phyloP scores from a whole-genome alignment of 1,140 invertebrate species.

The Sitophilus oryzae region DNA sequence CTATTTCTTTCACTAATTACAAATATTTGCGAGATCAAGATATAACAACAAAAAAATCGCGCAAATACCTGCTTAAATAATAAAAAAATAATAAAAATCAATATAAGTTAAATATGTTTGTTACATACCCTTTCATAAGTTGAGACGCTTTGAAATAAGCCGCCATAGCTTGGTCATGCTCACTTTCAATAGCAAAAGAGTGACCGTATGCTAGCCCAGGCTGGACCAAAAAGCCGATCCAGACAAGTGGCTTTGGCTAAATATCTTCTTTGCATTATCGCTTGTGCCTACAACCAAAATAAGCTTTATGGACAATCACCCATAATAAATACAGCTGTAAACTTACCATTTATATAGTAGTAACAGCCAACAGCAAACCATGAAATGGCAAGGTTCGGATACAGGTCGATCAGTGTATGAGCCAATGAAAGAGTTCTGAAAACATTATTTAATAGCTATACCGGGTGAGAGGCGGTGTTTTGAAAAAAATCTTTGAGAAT shows the following conservation, averaged over 20 bases:
- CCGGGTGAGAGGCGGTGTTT: too few species aligned
- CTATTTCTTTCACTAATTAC: too few species aligned
- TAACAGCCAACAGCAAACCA: slow-evolving; percentile 98
- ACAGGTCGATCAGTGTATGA: slow-evolving; percentile 87
- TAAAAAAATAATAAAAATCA: too few species aligned
- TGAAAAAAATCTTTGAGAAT: too few species aligned
- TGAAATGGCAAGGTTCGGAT: slow-evolving; percentile 84
- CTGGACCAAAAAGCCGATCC: slow-evolving; percentile 86
- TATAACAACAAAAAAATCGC: too few species aligned
- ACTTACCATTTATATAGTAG: slow-evolving; percentile 88
- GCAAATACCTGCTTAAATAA: too few species aligned
- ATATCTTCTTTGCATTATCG: slow-evolving; percentile 83
- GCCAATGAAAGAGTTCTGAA: slow-evolving; percentile 89
- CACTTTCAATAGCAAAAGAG: slow-evolving; percentile 92
- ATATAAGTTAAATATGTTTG: too few species aligned
- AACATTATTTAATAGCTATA: too few species aligned
- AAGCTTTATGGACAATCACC: too few species aligned
- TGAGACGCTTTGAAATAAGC: slow-evolving; percentile 92
- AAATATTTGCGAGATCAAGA: too few species aligned
- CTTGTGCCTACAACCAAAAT: slow-evolving; percentile 68
- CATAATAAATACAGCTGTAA: too few species aligned
- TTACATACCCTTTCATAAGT: slow-evolving; percentile 65
- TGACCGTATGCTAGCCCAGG: slow-evolving; percentile 96
- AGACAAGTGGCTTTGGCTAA: slow-evolving; percentile 86
- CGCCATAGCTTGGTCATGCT: slow-evolving; percentile 97